Evolutionary conservation across 2,888 invertebrate species (phyloP).

Genomic region (Cephus spinipes): DNA sequence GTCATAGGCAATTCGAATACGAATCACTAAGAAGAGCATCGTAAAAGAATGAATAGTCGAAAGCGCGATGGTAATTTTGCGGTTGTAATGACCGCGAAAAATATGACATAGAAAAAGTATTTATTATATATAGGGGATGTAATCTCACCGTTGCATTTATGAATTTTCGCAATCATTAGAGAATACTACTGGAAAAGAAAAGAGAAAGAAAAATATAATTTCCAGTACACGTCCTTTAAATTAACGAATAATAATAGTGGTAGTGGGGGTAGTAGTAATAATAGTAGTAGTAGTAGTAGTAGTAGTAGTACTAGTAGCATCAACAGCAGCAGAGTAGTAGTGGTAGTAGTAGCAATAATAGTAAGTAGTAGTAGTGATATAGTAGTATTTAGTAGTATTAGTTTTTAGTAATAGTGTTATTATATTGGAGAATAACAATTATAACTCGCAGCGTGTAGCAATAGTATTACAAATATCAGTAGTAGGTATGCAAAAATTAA

Average conservation of each 20-base stretch:
- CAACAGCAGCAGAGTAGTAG: conserved; percentile 17
- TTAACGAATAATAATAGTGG: background rate
- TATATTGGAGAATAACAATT: background rate
- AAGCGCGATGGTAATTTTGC: background rate
- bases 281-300: conserved; percentile 27
- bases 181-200: background rate
- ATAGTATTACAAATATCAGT: conserved; percentile 41
- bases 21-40: background rate
- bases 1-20: background rate
- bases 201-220: conserved; percentile 5
- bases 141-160: background rate
- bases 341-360: conserved; percentile 30
- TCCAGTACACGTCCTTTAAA: conserved; percentile 4
- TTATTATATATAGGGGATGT: background rate
- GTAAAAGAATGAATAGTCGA: background rate
- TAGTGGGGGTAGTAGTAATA: conserved; percentile 12
- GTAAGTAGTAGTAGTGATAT: conserved; percentile 27
- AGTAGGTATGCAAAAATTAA: conserved; percentile 51
- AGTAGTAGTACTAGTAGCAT: conserved; percentile 22
- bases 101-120: background rate
- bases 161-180: background rate
- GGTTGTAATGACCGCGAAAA: background rate
- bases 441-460: background rate
- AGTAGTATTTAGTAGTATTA: background rate
- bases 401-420: background rate